Conservation (phyloP, 2,888 invertebrate genomes). For the Microctonus brassicae region DNA sequence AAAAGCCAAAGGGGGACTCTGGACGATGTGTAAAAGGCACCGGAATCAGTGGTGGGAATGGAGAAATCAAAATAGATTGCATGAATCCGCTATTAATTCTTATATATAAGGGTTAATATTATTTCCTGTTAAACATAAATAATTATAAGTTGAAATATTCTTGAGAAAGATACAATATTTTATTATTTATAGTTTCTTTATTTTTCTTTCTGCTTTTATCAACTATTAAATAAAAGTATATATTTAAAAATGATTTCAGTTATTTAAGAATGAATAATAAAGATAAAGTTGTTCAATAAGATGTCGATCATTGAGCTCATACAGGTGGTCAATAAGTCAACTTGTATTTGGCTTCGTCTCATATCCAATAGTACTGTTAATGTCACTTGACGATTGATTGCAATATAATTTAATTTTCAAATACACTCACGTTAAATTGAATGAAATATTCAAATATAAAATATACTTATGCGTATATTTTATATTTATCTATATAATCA, state of each 20-base stretch:
- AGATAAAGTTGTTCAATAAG: no score
- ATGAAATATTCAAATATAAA: background rate
- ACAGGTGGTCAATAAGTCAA: conserved; percentile 12
- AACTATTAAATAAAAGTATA: no score
- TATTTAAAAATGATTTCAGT: no score
- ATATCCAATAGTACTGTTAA: background rate
- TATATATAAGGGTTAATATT: conserved; percentile 19
- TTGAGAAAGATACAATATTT: no score
- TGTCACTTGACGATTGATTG: conserved; percentile 27
- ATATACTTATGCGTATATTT: background rate
- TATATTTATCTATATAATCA: no score
- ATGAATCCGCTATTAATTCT: conserved; percentile 10
- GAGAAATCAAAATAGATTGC: conserved; percentile 63
- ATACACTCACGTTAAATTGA: conserved; percentile 30
- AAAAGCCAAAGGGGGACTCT: conserved; percentile 57
- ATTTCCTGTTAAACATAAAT: conserved; percentile 53
- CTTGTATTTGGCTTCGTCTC: background rate
- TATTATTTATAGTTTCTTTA: no score
- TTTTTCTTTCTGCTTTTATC: no score
- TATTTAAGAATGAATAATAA: no score
- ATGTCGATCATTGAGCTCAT: background rate
- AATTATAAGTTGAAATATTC: no score
- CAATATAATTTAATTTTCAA: conserved; percentile 48
- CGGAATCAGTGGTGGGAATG: conserved; percentile 62
- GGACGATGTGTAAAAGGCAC: conserved; percentile 41